phyloP scores from a whole-genome alignment of 92 coral and sea anemone species.

The Umimayanthus kanabou region DNA sequence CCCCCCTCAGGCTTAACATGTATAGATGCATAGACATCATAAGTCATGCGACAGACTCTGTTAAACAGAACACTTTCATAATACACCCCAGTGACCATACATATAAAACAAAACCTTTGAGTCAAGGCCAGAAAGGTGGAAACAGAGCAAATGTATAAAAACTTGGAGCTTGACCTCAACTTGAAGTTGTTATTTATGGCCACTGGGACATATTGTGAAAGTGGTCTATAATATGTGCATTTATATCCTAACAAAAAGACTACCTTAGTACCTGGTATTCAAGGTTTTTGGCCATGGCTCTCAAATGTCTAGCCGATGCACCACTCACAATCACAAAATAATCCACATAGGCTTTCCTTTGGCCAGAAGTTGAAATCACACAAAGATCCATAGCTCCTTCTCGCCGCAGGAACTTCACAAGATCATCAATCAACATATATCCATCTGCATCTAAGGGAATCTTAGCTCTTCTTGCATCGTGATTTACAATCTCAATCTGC shows the following conservation, averaged over 20 bases:
- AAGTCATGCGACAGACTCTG: too few species aligned
- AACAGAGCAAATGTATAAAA: too few species aligned
- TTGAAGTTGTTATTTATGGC: too few species aligned
- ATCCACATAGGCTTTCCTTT: constrained; percentile 83
- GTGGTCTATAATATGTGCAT: too few species aligned
- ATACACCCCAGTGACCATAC: too few species aligned
- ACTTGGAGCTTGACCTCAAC: too few species aligned
- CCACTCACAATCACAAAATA: constrained; percentile 95
- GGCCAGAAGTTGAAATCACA: constrained; percentile 81
- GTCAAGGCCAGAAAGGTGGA: too few species aligned
- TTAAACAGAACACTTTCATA: too few species aligned
- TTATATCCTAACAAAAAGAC: not conserved
- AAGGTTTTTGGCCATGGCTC: constrained; percentile 92
- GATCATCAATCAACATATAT: constrained; percentile 63
- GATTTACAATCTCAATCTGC: not conserved
- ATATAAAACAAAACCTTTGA: too few species aligned
- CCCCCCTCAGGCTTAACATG: too few species aligned
- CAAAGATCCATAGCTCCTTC: constrained; percentile 90
- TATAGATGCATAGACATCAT: too few species aligned
- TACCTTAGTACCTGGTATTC: constrained; percentile 91
- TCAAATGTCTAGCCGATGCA: constrained; percentile 82
- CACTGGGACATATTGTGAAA: too few species aligned
- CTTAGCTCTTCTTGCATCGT: not conserved
- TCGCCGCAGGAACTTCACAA: constrained; percentile 66
- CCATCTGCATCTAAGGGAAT: constrained; percentile 57